Evolutionary conservation across 1,140 invertebrate species (phyloP), one percentile per base, ranked within the genome.

Genomic region (Spodoptera litura): DNA sequence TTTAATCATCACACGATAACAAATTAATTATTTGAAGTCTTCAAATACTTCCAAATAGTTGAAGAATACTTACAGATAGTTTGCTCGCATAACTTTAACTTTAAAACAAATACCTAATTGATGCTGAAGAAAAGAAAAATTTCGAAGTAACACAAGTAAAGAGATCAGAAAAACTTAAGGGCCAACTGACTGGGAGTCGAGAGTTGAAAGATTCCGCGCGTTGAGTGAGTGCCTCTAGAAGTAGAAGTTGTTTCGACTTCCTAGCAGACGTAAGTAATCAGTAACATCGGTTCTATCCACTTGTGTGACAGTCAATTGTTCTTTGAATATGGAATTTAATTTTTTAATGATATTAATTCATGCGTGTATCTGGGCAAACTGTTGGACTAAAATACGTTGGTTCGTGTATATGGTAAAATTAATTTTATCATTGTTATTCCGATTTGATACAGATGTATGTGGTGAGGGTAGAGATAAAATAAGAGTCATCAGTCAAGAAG

Each of bases 91-190:
- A 55, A 55, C 52, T 55, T 15, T 55, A 8, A 64, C 31, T 12
- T 13, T n/a, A 64, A 64, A 61, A 74, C 20, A 61, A 4, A 44
- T 38, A 61, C 25, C 35, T 27, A 61, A 74, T 59, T 49, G 53
- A 58, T 31, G 15, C 59, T 51, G 12, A 68, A n/a, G 3, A 70
- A 53, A 20, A 70, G 55, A 61, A 59, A 51, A 66, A 49, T 61
- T 2, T 15, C 25, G 20, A 70, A 73, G 38, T 20, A 20, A n/a
- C 11, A n/a, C 13, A 74, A 74, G 56, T 59, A 38, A 74, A 74
- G 71, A 74, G 56, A 74, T 75, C 73, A 75, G 59, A 75, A 75
- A 64, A 64, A 75, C 49, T 75, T 64, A 75, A 62, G 59, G 13
- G 13, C 49, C 51, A 75, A 75, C 73, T 75, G 25, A 75, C 73